Evolutionary conservation across 1,140 invertebrate genomes (phyloP).

Genomic region (Globodera rostochiensis): DNA sequence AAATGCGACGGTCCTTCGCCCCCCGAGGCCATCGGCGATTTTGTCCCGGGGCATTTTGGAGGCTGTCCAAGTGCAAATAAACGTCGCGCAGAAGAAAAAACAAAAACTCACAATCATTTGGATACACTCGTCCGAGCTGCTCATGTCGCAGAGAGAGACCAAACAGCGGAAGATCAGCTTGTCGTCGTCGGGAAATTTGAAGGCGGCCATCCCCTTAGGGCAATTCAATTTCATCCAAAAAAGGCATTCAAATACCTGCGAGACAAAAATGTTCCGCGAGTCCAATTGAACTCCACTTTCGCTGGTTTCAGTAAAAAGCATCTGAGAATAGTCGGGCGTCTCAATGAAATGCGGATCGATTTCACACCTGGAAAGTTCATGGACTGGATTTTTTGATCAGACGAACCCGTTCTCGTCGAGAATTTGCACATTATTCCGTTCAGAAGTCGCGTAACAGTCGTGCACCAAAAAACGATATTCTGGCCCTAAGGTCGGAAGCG

Average conservation of each 20-base stretch:
- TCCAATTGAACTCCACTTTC: constrained; percentile 9
- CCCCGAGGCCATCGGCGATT: constrained; percentile 13
- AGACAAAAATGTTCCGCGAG: constrained; percentile 47
- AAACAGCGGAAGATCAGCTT: constrained; percentile 59
- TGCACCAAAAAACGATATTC: constrained; percentile 63
- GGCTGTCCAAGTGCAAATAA: constrained; percentile 48
- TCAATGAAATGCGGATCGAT: constrained; percentile 62
- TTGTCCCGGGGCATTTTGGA: constrained; percentile 50
- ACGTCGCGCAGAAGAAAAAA: background rate
- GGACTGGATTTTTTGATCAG: background rate
- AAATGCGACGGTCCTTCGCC: constrained; percentile 42
- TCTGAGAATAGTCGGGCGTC: constrained; percentile 58
- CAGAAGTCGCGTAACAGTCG: constrained; percentile 58
- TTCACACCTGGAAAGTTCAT: constrained; percentile 52
- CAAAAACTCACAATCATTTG: constrained; percentile 53
- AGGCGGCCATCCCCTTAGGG: constrained; percentile 60
- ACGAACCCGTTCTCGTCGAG: constrained; percentile 57
- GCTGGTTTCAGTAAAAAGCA: constrained; percentile 31
- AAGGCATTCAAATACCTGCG: constrained; percentile 37
- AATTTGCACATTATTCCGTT: constrained; percentile 54
- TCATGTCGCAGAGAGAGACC: constrained; percentile 61
- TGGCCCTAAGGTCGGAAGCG: constrained; percentile 48
- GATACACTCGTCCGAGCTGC: constrained; percentile 45
- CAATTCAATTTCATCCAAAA: too few species aligned
- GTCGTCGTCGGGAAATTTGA: constrained; percentile 64